Evolutionary conservation across 2,797 vertebrate genomes (phyloP).

Genomic region (Bradypodion ventrale): DNA sequence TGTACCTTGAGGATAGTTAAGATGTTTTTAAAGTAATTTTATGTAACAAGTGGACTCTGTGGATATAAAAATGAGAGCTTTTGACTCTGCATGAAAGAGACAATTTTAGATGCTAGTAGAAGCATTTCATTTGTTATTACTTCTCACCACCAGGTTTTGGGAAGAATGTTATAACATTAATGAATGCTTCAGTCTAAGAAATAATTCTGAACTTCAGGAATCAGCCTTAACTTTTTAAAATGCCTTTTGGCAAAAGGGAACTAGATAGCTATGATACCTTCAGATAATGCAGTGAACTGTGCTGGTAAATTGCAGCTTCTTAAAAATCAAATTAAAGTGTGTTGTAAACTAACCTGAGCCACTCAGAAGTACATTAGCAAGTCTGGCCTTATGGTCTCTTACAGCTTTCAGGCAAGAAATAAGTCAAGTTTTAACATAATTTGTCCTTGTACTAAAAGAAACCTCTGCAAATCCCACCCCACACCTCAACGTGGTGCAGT

Average conservation of each 20-base stretch:
- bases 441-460: not conserved
- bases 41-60: not conserved
- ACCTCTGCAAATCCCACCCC: too few species aligned
- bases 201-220: not conserved
- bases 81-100: not conserved
- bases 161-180: constrained; percentile 3
- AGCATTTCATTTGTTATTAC: constrained; percentile 43
- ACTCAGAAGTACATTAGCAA: not conserved
- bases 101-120: constrained; percentile 29
- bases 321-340: not conserved
- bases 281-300: not conserved
- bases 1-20: not conserved
- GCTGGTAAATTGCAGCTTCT: not conserved
- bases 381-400: not conserved
- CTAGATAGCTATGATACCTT: not conserved
- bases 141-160: constrained; percentile 12
- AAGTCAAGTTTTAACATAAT: not conserved
- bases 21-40: not conserved
- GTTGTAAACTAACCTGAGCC: not conserved
- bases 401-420: not conserved
- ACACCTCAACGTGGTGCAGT: too few species aligned
- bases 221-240: constrained; percentile 26
- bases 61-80: not conserved
- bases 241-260: constrained; percentile 27
- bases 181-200: constrained; percentile 47